Evolutionary conservation across 2,888 invertebrate species (phyloP), one percentile per base, ranked within the genome.

Genomic region (Habrosyne pyritoides): DNA sequence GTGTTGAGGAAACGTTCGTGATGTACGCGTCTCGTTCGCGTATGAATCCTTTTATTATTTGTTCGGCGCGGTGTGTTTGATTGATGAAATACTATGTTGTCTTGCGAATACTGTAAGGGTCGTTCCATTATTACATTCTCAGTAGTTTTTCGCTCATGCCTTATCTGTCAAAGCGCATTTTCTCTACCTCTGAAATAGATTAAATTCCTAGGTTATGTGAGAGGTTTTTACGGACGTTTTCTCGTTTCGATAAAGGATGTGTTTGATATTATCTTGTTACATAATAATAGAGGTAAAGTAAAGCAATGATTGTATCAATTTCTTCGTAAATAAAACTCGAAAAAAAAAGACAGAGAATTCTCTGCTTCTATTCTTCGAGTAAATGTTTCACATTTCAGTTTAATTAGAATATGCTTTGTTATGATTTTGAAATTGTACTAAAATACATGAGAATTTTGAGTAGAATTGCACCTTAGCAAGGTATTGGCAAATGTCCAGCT

Each of bases 11-110:
- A 77, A 81, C 77, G 76, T 75, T 75, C 72, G 75, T 68, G 82
- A 83, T 80, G 79, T 81, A 83, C 77, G 82, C 64, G 61, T 71
- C 70, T 77, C 79, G 80, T 83, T 87, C 74, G 73, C 79, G 77
- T 83, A 66, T 77, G 79, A 75, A 77, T 73, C 73, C 70, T 72
- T 65, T 68, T 77, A 77, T 81, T 84, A 79, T 81, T 75, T 68
- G 71, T 60, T 66, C 67, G 65, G 69, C 61, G 61, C 59, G 65
- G 60, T 50, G 57, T 68, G 69, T 71, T 70, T 76, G 79, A 83
- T 79, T 78, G 77, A 75, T 73, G 74, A 64, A 69, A 66, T 65
- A 57, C 67, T 62, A 59, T 66, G 53, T 58, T 52, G 55, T 56
- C 58, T 56, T 61, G 47, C 59, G 53, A 33, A 49, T 52, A 46